Evolutionary conservation across 2,113 vertebrate species (phyloP).

Genomic region (Pogonocichla stellata): DNA sequence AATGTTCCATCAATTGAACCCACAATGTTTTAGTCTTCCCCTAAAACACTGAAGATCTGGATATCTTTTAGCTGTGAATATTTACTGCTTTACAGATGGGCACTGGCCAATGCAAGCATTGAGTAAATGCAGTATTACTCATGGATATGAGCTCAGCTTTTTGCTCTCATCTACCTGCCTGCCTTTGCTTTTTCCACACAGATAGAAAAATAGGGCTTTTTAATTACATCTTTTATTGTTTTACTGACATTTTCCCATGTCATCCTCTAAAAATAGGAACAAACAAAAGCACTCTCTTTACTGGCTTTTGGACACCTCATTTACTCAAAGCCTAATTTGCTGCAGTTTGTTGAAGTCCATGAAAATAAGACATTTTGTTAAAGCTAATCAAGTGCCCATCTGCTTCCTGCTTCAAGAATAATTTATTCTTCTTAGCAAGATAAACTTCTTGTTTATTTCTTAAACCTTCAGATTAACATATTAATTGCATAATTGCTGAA

Average conservation of each 20-base stretch:
- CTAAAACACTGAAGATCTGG: neutral
- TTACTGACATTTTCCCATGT: neutral
- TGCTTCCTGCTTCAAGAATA: constrained; percentile 6
- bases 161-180: neutral
- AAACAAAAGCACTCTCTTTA: neutral
- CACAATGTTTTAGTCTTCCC: neutral
- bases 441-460: neutral
- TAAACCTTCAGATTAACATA: neutral
- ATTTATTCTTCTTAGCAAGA: neutral
- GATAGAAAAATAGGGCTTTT: neutral
- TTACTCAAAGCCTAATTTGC: neutral
- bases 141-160: neutral
- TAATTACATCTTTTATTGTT: neutral
- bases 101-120: neutral
- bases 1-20: neutral
- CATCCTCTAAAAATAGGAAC: neutral
- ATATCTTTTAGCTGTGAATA: neutral
- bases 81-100: neutral
- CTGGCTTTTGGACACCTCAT: neutral
- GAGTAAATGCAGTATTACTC: neutral
- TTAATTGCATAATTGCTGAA: neutral
- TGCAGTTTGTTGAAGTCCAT: neutral
- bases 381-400: constrained; percentile 24
- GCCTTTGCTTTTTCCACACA: neutral
- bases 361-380: neutral